These are phyloP conservation scores for Drosophila borborema DNA, from an alignment of 2,888 invertebrate genomes.

Conservation along the genomic window DNA sequence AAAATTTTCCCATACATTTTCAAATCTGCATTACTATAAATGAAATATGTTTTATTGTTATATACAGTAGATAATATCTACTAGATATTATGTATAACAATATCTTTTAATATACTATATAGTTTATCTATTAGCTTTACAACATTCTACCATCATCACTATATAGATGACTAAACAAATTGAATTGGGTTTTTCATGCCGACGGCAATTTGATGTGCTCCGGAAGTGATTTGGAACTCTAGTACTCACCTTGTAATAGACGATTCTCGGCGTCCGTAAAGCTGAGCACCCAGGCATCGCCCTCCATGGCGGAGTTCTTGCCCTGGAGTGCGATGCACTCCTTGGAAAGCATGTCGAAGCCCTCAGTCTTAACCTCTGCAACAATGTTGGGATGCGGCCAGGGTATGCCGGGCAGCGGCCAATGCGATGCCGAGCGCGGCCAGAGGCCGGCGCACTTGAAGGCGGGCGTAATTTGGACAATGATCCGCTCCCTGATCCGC, in stretches of 20 bases:
- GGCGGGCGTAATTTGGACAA: slow-evolving; percentile 97
- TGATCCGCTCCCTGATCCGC: slow-evolving; percentile 94
- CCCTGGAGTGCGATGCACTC: slow-evolving; percentile 94
- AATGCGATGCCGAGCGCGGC: slow-evolving; percentile 97
- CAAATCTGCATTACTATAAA: background rate
- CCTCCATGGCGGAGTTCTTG: slow-evolving; percentile 96
- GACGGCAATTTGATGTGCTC: slow-evolving; percentile 45
- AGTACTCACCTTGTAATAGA: slow-evolving; percentile 89
- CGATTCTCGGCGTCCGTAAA: slow-evolving; percentile 97
- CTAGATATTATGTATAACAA: background rate
- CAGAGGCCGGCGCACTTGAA: slow-evolving; percentile 97
- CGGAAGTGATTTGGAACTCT: background rate
- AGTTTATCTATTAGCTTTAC: no score
- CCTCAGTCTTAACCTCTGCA: slow-evolving; percentile 97
- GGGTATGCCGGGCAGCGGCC: slow-evolving; percentile 95
- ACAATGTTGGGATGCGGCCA: slow-evolving; percentile 98
- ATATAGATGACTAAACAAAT: no score
- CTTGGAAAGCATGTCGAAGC: slow-evolving; percentile 96
- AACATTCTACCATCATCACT: background rate
- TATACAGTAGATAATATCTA: background rate
- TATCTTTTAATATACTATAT: background rate
- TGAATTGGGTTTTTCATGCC: slow-evolving; percentile 28
- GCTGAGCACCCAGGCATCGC: slow-evolving; percentile 97
- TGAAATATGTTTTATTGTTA: background rate
- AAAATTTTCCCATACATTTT: background rate